These are phyloP conservation scores for Pimpla rufipes DNA, from an alignment of 2,888 invertebrate species.

Conservation along the genomic window DNA sequence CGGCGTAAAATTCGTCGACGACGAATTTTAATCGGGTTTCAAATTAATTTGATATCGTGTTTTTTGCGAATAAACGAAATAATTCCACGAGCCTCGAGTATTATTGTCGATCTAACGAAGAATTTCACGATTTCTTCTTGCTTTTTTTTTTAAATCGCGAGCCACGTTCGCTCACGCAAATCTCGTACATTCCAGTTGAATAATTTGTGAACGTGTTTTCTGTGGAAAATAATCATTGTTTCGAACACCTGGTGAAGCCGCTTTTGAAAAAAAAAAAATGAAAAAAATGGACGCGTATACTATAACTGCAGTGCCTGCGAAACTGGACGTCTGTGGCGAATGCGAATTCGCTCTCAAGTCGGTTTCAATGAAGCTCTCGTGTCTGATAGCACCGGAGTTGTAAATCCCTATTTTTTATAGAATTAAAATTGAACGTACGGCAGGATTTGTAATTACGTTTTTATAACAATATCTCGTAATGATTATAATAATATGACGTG, in stretches of 20 bases:
- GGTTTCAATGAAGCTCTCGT: slow-evolving; percentile 36
- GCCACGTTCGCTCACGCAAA: slow-evolving; percentile 6
- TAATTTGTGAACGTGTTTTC: slow-evolving; percentile 18
- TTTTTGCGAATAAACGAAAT: slow-evolving; percentile 35
- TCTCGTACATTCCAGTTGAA: slow-evolving; percentile 63
- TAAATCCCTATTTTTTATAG: no score
- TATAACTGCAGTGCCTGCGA: slow-evolving; percentile 62
- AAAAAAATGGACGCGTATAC: slow-evolving; percentile 36
- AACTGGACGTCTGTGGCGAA: slow-evolving; percentile 33
- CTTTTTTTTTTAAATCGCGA: slow-evolving; percentile 16
- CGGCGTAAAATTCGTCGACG: slow-evolving; percentile 13
- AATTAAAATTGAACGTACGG: no score
- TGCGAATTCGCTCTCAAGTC: slow-evolving; percentile 24
- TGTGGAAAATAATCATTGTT: slow-evolving; percentile 21
- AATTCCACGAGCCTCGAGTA: slow-evolving; percentile 18
- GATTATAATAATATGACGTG: no score
- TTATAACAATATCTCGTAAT: no score
- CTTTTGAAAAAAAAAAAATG: slow-evolving; percentile 30
- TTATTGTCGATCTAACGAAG: slow-evolving; percentile 17
- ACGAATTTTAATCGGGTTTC: slow-evolving; percentile 41
- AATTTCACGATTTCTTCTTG: neutral
- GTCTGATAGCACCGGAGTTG: slow-evolving; percentile 24
- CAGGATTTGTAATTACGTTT: no score
- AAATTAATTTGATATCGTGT: slow-evolving; percentile 56
- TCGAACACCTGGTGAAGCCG: slow-evolving; percentile 25